These are phyloP conservation scores for Drosophila silvestris DNA, from an alignment of 2,888 invertebrate genomes.

Conservation along the genomic window DNA sequence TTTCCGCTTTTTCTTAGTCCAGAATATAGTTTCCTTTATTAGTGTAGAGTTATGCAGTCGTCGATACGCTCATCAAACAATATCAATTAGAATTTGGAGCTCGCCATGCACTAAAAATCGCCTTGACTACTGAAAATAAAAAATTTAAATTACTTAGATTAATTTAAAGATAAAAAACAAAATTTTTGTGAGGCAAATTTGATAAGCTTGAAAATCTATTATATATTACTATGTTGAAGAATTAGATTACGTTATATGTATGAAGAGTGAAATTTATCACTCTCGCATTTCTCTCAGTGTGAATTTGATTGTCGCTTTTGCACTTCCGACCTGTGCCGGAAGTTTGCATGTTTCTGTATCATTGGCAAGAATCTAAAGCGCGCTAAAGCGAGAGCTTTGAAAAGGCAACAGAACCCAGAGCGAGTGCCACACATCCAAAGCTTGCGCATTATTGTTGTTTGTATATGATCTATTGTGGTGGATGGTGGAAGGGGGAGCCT, in stretches of 20 bases:
- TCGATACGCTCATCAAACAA: background rate
- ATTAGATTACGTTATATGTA: slow-evolving; percentile 31
- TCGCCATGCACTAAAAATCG: background rate
- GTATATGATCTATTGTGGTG: slow-evolving; percentile 44
- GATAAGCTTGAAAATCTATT: background rate
- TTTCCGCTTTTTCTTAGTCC: background rate
- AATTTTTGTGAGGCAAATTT: background rate
- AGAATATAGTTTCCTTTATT: background rate
- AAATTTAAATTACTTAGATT: background rate
- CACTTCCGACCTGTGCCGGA: slow-evolving; percentile 62
- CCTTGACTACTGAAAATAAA: background rate
- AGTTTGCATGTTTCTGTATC: slow-evolving; percentile 81
- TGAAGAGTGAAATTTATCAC: background rate
- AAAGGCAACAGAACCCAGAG: slow-evolving; percentile 49
- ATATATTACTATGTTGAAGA: background rate
- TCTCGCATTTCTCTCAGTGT: background rate
- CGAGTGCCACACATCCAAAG: slow-evolving; percentile 32
- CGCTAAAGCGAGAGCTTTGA: slow-evolving; percentile 70
- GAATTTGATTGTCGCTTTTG: slow-evolving; percentile 53
- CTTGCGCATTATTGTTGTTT: slow-evolving; percentile 66
- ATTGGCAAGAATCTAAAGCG: slow-evolving; percentile 79
- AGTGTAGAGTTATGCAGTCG: background rate
- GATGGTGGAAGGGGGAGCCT: background rate
- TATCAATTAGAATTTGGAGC: background rate
- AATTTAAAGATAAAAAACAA: background rate